Conservation (phyloP, 1,140 invertebrate species). For the Littorina saxatilis region DNA sequence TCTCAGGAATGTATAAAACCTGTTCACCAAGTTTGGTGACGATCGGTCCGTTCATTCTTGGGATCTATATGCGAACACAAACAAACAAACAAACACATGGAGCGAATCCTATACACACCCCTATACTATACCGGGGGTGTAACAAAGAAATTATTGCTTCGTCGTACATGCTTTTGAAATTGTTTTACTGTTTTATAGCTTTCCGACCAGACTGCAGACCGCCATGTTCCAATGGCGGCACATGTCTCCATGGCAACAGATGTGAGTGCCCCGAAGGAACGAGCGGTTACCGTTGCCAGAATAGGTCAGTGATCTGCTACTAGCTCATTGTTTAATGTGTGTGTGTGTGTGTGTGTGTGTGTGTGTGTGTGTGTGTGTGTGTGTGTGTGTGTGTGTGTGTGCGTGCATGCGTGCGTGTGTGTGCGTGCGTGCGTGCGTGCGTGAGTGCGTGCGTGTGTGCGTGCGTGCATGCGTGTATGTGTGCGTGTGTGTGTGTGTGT, state of each 20-base stretch:
- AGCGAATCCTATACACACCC: too few species aligned
- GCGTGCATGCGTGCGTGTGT: background rate
- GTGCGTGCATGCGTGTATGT: background rate
- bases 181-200: background rate
- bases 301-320: conserved; percentile 48
- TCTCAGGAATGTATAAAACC: too few species aligned
- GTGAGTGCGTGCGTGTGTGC: background rate
- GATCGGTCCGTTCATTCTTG: too few species aligned
- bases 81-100: too few species aligned
- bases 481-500: background rate
- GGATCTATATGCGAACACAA: too few species aligned
- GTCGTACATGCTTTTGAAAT: too few species aligned
- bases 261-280: conserved; percentile 51
- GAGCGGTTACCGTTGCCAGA: conserved; percentile 44
- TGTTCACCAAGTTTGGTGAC: too few species aligned
- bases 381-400: background rate
- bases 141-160: too few species aligned
- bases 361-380: background rate
- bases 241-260: conserved; percentile 45
- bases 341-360: background rate
- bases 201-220: conserved; percentile 35
- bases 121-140: too few species aligned
- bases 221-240: conserved; percentile 46
- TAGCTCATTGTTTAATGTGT: background rate
- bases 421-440: background rate